These are phyloP conservation scores for Emydocephalus ijimae DNA, from an alignment of 2,113 vertebrate species.

Conservation along the genomic window DNA sequence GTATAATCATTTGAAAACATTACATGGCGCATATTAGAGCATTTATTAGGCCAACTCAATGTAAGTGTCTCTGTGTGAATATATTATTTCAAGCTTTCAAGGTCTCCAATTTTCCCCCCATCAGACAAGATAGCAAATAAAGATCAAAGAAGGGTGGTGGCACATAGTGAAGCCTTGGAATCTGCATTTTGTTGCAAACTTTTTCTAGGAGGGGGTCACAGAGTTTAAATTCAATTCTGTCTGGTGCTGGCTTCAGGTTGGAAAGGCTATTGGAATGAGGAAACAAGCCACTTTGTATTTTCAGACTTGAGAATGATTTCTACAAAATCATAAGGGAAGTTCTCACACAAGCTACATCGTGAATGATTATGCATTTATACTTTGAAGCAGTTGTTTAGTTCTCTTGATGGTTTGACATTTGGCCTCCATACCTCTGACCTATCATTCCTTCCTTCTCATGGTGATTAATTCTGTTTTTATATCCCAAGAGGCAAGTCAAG, in stretches of 20 bases:
- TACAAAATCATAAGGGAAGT: not conserved
- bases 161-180: not conserved
- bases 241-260: not conserved
- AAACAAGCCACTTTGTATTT: not conserved
- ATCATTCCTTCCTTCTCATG: not conserved
- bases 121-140: not conserved
- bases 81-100: not conserved
- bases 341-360: not conserved
- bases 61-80: not conserved
- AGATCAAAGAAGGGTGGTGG: not conserved
- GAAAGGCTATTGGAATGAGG: not conserved
- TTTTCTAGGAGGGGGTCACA: not conserved
- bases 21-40: not conserved
- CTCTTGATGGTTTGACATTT: not conserved
- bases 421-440: not conserved
- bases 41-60: not conserved
- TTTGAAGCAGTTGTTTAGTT: slow-evolving; percentile 1
- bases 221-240: not conserved
- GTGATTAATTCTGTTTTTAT: not conserved
- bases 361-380: not conserved
- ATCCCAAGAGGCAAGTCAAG: not conserved
- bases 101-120: not conserved
- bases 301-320: not conserved
- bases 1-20: not conserved
- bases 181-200: not conserved